Percentiles rank a stretch among this genome's conserved stretches.
These are phyloP conservation scores for Rhinoraja longicauda DNA, from an alignment of 2,797 vertebrate species.

Conservation along the genomic window DNA sequence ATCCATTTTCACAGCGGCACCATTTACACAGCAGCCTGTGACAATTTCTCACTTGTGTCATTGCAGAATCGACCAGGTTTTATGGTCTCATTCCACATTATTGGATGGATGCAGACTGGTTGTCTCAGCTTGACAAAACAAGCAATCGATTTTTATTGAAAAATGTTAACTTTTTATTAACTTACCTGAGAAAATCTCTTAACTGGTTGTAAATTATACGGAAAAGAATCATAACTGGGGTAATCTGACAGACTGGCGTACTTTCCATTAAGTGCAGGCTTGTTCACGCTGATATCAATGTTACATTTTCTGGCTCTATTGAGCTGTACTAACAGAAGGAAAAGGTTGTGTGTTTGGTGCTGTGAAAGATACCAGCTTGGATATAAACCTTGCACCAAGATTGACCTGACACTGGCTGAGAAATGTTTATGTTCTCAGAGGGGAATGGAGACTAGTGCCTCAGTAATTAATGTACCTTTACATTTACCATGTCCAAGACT, in stretches of 20 bases:
- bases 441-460: not conserved
- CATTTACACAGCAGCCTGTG: not conserved
- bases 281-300: not conserved
- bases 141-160: not conserved
- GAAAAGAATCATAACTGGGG: not conserved
- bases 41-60: not conserved
- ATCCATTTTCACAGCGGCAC: not conserved
- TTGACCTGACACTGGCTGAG: not conserved
- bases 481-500: not conserved
- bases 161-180: not conserved
- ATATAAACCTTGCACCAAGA: not conserved
- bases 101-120: not conserved
- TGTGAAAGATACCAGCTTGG: not conserved
- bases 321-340: not conserved
- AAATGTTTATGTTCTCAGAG: not conserved
- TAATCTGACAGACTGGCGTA: not conserved
- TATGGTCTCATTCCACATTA: not conserved
- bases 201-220: not conserved
- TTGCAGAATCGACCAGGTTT: not conserved
- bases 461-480: not conserved
- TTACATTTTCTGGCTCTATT: not conserved
- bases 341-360: not conserved
- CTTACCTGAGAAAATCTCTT: too few species aligned
- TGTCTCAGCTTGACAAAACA: not conserved
- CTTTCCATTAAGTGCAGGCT: too few species aligned